phyloP scores from a whole-genome alignment of 2,888 invertebrate species.

The Monoplex corrugatus region DNA sequence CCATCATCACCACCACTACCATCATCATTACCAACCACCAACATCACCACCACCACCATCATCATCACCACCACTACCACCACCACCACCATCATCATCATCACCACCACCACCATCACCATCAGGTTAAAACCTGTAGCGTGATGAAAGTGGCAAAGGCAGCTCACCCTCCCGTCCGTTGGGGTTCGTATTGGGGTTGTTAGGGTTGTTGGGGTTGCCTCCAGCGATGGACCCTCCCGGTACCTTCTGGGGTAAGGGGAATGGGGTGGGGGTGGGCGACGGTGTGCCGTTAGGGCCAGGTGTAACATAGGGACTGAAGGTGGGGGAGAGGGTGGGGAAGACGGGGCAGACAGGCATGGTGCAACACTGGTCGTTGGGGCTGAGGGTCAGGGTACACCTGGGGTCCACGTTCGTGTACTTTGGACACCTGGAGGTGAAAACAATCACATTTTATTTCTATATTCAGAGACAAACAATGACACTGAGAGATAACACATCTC shows the following conservation, averaged over 20 bases:
- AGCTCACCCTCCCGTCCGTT: not conserved
- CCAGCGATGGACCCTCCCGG: conserved; percentile 50
- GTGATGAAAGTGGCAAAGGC: not conserved
- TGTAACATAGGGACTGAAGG: conserved; percentile 39
- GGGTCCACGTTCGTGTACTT: conserved; percentile 65
- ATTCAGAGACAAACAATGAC: no score
- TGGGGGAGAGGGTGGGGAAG: conserved; percentile 40
- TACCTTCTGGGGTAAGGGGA: conserved; percentile 56
- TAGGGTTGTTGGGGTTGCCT: conserved; percentile 38
- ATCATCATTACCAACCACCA: not conserved
- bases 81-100: not conserved
- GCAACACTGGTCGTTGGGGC: conserved; percentile 69
- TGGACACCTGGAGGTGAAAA: conserved; percentile 61
- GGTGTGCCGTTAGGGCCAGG: conserved; percentile 44
- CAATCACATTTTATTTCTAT: no score
- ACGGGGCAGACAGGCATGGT: conserved; percentile 62
- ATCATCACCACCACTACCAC: no score
- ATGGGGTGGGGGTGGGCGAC: conserved; percentile 51
- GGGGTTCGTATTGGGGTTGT: conserved; percentile 5
- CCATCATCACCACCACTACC: not conserved
- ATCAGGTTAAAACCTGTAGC: not conserved
- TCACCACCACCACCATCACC: not conserved
- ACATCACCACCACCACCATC: not conserved
- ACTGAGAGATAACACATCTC: no score
- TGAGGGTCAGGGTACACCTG: conserved; percentile 65